Evolutionary conservation across 64 coral and sea anemone species (phyloP).

Genomic region (Porites lutea): DNA sequence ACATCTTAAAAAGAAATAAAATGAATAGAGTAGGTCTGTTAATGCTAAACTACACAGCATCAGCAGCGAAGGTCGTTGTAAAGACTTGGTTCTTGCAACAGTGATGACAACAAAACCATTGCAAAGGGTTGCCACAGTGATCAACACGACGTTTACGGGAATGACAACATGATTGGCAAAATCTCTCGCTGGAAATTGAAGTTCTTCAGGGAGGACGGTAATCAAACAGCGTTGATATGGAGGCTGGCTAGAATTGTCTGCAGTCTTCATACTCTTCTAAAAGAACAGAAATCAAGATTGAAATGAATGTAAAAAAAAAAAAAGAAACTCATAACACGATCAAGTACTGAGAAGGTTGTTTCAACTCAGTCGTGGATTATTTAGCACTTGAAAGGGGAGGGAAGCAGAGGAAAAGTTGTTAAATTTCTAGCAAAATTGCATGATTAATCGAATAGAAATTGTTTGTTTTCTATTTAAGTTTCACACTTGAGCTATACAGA

Average conservation of each 20-base stretch:
- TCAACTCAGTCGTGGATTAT: too few species aligned
- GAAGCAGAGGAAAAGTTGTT: too few species aligned
- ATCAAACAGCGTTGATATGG: neutral
- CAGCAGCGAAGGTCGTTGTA: neutral
- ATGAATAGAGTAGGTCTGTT: neutral
- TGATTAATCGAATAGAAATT: too few species aligned
- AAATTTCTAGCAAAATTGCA: too few species aligned
- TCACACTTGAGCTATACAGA: too few species aligned
- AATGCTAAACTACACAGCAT: neutral
- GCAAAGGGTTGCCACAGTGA: neutral
- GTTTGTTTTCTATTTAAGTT: too few species aligned
- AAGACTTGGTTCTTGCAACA: neutral
- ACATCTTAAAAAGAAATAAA: neutral
- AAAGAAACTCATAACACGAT: too few species aligned
- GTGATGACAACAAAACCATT: neutral
- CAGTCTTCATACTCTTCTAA: neutral
- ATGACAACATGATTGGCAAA: neutral
- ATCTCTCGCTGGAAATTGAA: neutral
- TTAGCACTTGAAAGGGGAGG: too few species aligned
- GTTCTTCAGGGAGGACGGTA: neutral
- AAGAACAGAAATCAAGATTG: too few species aligned
- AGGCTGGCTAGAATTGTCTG: neutral
- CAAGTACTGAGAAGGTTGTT: too few species aligned
- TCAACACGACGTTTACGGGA: neutral
- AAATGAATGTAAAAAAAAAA: too few species aligned